Evolutionary conservation across 2,888 invertebrate genomes (phyloP).

Genomic region (Noctuana brunneofusca): DNA sequence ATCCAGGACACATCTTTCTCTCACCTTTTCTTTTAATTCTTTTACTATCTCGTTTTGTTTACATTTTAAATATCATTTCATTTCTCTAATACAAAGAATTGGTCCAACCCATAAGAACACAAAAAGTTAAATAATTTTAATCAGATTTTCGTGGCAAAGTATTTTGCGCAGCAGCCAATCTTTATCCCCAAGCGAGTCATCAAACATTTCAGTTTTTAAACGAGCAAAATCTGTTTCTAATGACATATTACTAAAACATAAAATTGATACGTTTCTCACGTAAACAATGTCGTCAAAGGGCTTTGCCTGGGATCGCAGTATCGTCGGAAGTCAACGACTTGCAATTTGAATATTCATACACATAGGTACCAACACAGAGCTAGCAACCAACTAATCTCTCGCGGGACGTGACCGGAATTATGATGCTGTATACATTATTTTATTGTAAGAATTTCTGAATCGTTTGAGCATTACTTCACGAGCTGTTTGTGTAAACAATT

Average conservation of each 20-base stretch:
- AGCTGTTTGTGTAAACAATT: background rate
- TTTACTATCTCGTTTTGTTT: too few species aligned
- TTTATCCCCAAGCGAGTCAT: background rate
- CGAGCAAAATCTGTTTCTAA: background rate
- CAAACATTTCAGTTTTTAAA: background rate
- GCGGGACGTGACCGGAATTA: slow-evolving; percentile 51
- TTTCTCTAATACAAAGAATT: too few species aligned
- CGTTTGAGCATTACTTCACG: slow-evolving; percentile 6
- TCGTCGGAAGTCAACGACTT: slow-evolving; percentile 42
- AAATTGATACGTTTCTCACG: slow-evolving; percentile 22
- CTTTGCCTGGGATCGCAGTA: slow-evolving; percentile 25
- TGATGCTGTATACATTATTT: slow-evolving; percentile 41
- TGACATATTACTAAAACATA: background rate
- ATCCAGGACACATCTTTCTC: too few species aligned
- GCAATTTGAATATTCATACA: slow-evolving; percentile 61
- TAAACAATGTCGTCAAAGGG: slow-evolving; percentile 40
- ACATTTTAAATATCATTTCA: too few species aligned
- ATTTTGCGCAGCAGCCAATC: background rate
- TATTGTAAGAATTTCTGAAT: slow-evolving; percentile 27
- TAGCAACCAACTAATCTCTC: slow-evolving; percentile 28
- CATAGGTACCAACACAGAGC: slow-evolving; percentile 42
- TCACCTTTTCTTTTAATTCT: too few species aligned
- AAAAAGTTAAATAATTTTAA: too few species aligned
- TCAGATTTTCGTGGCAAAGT: too few species aligned
- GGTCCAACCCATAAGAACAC: too few species aligned